These are phyloP conservation scores for Nezara viridula DNA, from an alignment of 2,888 invertebrate genomes.

Conservation along the genomic window DNA sequence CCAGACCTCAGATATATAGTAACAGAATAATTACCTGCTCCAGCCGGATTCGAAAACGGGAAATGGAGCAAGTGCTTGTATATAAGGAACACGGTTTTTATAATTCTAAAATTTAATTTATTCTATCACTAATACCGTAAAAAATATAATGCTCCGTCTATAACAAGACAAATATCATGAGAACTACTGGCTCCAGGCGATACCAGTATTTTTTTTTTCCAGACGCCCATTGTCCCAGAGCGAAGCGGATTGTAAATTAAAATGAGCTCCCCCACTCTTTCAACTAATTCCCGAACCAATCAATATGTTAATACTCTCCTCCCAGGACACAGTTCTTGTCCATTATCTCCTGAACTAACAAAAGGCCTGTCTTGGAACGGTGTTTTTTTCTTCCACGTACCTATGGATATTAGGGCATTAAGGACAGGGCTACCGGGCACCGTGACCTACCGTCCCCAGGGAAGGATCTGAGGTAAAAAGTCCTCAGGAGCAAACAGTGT, in stretches of 20 bases:
- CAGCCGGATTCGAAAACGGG: too few relatives aligned
- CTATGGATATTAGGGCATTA: constrained; percentile 52
- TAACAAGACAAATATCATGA: constrained; percentile 4
- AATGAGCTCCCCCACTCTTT: background rate
- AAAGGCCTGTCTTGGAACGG: background rate
- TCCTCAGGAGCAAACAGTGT: background rate
- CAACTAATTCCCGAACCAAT: constrained; percentile 53
- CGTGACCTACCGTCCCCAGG: constrained; percentile 15
- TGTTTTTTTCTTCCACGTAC: background rate
- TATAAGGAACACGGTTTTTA: too few relatives aligned
- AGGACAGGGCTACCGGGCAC: background rate
- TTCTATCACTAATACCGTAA: background rate
- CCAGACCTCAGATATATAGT: too few relatives aligned
- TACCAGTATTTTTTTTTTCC: background rate
- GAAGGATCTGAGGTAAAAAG: background rate
- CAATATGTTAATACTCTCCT: constrained; percentile 51
- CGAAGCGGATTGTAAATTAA: constrained; percentile 52
- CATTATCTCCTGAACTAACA: background rate
- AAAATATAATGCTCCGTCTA: background rate
- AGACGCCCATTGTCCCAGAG: constrained; percentile 23
- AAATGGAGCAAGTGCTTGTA: too few relatives aligned
- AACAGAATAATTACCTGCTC: too few relatives aligned
- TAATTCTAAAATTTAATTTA: too few relatives aligned
- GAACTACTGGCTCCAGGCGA: background rate
- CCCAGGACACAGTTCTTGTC: background rate